Percentiles rank a stretch among this genome's conserved stretches.
Evolutionary conservation across 2,113 vertebrate genomes (phyloP).

Genomic region (Rostratula benghalensis): DNA sequence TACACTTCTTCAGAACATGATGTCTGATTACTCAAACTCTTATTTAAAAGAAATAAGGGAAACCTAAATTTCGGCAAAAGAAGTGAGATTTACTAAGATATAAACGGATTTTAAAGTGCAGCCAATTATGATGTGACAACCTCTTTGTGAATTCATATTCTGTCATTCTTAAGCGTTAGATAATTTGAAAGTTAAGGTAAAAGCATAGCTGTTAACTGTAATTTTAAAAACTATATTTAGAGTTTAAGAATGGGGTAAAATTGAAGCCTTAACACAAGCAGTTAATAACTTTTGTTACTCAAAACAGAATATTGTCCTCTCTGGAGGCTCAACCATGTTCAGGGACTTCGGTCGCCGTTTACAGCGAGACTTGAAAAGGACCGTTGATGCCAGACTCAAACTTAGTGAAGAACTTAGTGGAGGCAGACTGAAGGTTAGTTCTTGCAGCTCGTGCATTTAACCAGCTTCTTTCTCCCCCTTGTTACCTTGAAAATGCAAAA

Average conservation of each 20-base stretch:
- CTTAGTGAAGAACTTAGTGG: constrained; percentile 97
- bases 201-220: background rate
- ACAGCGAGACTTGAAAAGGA: constrained; percentile 95
- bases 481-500: background rate
- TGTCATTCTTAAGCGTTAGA: background rate
- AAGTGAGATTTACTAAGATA: background rate
- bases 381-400: constrained; percentile 94
- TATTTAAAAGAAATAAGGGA: background rate
- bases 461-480: background rate
- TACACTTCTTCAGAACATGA: background rate
- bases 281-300: background rate
- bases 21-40: background rate
- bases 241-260: background rate
- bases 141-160: background rate
- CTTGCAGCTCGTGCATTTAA: background rate
- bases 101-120: background rate
- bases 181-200: background rate
- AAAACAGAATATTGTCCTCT: constrained; percentile 90
- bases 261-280: background rate
- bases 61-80: background rate
- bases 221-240: background rate
- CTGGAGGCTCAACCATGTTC: constrained; percentile 99
- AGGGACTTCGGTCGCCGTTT: constrained; percentile 96
- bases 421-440: constrained; percentile 91
- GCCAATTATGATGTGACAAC: background rate